Evolutionary conservation across 2,888 invertebrate genomes (phyloP).

Genomic region (Hydropsyche betteni): DNA sequence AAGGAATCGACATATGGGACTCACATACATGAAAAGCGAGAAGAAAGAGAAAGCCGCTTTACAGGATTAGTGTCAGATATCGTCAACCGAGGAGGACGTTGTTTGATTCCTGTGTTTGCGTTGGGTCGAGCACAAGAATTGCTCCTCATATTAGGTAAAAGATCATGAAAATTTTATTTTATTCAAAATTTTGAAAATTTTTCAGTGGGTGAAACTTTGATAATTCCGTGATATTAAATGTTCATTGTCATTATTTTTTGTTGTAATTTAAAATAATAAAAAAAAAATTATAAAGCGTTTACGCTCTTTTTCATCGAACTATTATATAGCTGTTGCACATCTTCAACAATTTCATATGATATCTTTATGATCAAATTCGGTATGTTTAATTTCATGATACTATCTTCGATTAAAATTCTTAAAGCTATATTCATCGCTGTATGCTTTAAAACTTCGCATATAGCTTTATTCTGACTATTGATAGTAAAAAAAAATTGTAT

Average conservation of each 20-base stretch:
- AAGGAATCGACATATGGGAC: slow-evolving; percentile 99
- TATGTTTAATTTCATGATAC: too few species aligned
- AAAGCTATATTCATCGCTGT: background rate
- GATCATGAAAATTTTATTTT: background rate
- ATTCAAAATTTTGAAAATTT: background rate
- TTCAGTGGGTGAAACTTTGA: background rate
- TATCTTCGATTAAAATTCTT: slow-evolving; percentile 5
- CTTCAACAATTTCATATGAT: too few species aligned
- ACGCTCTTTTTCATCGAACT: too few species aligned
- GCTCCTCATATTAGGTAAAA: slow-evolving; percentile 80
- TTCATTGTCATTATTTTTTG: too few species aligned
- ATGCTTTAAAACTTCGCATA: background rate
- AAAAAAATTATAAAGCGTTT: too few species aligned
- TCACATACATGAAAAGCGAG: slow-evolving; percentile 97
- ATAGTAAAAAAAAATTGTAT: too few species aligned
- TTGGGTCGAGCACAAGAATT: slow-evolving; percentile 97
- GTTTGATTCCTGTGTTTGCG: slow-evolving; percentile 98
- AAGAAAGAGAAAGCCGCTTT: slow-evolving; percentile 94
- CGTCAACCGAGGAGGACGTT: slow-evolving; percentile 95
- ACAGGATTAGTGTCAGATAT: slow-evolving; percentile 94
- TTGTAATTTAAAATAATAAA: too few species aligned
- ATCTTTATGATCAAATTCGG: too few species aligned
- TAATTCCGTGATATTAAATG: background rate
- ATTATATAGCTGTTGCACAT: too few species aligned
- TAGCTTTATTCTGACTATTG: background rate